These are phyloP conservation scores for Enteromius thamalakanensis DNA, from an alignment of 2,797 vertebrate species.

Conservation along the genomic window DNA sequence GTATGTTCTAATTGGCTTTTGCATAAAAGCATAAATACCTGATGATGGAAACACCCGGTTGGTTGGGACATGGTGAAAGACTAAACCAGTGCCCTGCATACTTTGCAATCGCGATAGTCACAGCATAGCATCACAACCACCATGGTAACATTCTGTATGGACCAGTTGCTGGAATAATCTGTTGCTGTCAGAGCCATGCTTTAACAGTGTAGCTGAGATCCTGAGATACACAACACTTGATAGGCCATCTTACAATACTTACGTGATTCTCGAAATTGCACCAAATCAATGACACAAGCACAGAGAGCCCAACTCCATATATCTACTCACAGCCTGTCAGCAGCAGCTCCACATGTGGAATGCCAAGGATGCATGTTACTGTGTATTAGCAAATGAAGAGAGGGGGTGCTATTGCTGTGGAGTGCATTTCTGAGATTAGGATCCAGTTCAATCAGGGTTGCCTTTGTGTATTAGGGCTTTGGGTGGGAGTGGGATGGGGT, in stretches of 20 bases:
- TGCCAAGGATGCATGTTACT: constrained; percentile 13
- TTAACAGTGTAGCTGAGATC: not conserved
- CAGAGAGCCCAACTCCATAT: not conserved
- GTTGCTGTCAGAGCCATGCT: not conserved
- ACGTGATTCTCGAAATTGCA: not conserved
- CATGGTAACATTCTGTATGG: constrained; percentile 23
- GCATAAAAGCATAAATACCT: constrained; percentile 1
- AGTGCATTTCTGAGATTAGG: constrained; percentile 35
- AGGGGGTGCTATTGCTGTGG: constrained; percentile 14
- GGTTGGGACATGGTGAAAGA: constrained; percentile 19
- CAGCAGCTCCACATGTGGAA: not conserved
- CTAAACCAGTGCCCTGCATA: constrained; percentile 28
- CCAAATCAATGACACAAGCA: constrained; percentile 9
- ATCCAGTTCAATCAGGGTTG: constrained; percentile 33
- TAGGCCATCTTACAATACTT: constrained; percentile 5
- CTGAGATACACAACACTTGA: constrained; percentile 22
- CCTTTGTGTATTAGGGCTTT: constrained; percentile 36
- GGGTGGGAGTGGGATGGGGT: constrained; percentile 24
- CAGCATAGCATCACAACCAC: constrained; percentile 11
- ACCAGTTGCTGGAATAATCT: constrained; percentile 7
- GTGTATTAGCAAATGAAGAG: constrained; percentile 31
- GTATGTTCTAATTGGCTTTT: not conserved
- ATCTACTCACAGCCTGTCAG: constrained; percentile 8
- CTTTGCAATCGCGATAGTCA: constrained; percentile 4
- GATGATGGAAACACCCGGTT: not conserved